A percentile compares a stretch with the other conserved stretches of the same genome.
phyloP scores from a whole-genome alignment of 2,113 vertebrate genomes.

The Saccopteryx leptura region DNA sequence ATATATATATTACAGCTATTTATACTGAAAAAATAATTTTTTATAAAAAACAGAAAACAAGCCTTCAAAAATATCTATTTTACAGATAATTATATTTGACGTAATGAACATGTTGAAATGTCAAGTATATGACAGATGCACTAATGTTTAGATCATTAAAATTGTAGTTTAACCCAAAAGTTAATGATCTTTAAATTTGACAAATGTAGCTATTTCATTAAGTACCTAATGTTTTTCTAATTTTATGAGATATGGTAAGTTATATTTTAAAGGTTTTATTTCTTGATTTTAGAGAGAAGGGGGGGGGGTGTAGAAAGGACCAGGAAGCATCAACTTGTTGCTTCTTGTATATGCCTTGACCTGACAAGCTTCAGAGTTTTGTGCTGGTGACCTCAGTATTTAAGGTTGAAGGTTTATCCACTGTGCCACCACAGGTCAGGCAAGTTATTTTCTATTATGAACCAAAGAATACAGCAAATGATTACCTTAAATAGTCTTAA shows the following conservation, averaged over 20 bases:
- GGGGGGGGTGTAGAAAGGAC: no score
- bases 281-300: no score
- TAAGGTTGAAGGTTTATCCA: no score
- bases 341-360: no score
- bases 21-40: conserved; percentile 19
- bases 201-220: conserved; percentile 63
- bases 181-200: conserved; percentile 48
- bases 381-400: no score
- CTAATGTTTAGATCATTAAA: conserved; percentile 36
- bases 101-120: conserved; percentile 42
- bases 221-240: conserved; percentile 53
- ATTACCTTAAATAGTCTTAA: neutral
- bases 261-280: neutral
- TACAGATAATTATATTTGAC: neutral
- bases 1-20: neutral
- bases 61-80: neutral
- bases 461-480: conserved; percentile 28
- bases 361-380: no score
- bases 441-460: neutral
- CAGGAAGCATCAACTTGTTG: no score
- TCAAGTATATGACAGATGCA: neutral
- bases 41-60: neutral
- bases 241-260: conserved; percentile 27
- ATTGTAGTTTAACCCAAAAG: neutral
- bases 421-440: neutral